Conservation (phyloP, 2,113 vertebrate genomes). For the Platycercus adscitus region DNA sequence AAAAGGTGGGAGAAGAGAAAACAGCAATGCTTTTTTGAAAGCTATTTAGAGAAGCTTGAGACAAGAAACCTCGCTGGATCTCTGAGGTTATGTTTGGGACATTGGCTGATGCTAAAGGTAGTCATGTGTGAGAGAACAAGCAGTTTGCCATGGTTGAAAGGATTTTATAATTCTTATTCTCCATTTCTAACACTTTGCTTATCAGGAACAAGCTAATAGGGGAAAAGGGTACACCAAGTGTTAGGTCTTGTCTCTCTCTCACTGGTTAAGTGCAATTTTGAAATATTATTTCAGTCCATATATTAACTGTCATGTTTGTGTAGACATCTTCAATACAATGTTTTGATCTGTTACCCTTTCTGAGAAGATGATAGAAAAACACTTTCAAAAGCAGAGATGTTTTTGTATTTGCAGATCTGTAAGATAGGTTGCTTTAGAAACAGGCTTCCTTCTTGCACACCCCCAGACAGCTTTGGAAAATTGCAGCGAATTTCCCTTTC, state of each 20-base stretch:
- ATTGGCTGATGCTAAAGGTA: background rate
- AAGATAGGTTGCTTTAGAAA: background rate
- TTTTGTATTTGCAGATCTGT: background rate
- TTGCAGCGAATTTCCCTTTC: background rate
- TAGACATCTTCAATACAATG: background rate
- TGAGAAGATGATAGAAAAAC: background rate
- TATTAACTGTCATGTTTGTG: background rate
- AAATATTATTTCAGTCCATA: background rate
- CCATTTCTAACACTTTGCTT: background rate
- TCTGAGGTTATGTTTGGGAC: background rate
- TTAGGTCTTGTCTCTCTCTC: background rate
- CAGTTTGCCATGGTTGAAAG: background rate
- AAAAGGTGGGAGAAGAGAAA: background rate
- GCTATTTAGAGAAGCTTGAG: background rate
- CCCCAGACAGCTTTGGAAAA: background rate
- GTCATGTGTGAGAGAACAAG: background rate
- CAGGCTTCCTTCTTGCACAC: background rate
- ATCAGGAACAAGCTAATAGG: background rate
- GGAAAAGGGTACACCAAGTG: background rate
- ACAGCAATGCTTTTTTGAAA: background rate
- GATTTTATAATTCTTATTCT: background rate
- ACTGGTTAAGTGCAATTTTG: background rate
- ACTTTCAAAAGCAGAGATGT: background rate
- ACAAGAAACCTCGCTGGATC: background rate
- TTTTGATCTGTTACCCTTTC: background rate